Evolutionary conservation across 2,888 invertebrate species (phyloP), one percentile per base, ranked within the genome.

Genomic region (Anarsia innoxiella): DNA sequence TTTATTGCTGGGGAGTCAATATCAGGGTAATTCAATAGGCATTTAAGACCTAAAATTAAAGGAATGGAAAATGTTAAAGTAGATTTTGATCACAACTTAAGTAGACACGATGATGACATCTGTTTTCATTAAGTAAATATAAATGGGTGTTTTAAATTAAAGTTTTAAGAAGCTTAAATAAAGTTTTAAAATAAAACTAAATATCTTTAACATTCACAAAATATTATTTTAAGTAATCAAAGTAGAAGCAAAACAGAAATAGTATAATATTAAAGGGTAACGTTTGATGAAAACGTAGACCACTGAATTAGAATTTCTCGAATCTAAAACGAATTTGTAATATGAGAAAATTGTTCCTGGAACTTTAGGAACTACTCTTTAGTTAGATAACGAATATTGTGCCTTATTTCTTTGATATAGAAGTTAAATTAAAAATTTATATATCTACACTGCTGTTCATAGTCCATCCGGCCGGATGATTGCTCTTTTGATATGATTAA

Each of bases 401-500:
- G 30, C 61, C 43, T 59, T 74, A 66, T 46, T 15, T 4, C 32
- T 0, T 34, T 11, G 33, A 3, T 2, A 33, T 51, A 66, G 64
- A 53, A 51, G 51, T 49, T 50, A 41, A 39, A 38, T 40, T 49
- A 46, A 42, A 39, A 34, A 35, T 42, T 43, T 42, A 38, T 47
- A 58, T 51, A 58, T 57, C 38, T 42, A 49, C 62, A 57, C 51
- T 63, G 62, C 60, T 60, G 59, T 59, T 66, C 52, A 49, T 51
- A 55, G 63, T 62, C 58, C 72, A 75, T 71, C 75, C 78, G 74
- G 69, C 69, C 82, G 83, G 80, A 83, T 79, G 79, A 83, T 83
- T 74, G 71, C 66, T 73, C 77, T 75, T 80, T 82, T 71, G 80
- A 76, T 79, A 83, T 83, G 80, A 83, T 83, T 80, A 78, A 83